Evolutionary conservation across 2,797 vertebrate genomes (phyloP).

Genomic region (Microcaecilia unicolor): DNA sequence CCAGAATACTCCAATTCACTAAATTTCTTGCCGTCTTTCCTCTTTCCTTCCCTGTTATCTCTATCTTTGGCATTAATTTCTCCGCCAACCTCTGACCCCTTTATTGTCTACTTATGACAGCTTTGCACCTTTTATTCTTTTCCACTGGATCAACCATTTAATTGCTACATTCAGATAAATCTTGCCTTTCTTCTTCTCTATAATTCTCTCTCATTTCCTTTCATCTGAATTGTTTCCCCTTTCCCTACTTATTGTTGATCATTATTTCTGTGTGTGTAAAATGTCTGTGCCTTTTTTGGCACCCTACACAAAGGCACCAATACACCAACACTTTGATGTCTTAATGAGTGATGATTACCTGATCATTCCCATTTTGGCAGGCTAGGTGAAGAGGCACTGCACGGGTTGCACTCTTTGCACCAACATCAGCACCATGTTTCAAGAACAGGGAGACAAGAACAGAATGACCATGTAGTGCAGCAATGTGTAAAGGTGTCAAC

Average conservation of each 20-base stretch:
- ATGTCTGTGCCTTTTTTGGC: background rate
- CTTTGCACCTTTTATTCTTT: background rate
- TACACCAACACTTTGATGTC: background rate
- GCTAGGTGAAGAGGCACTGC: conserved; percentile 83
- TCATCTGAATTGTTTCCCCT: background rate
- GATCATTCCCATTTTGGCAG: conserved; percentile 74
- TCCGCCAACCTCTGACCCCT: too few species aligned
- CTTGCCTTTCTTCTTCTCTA: too few species aligned
- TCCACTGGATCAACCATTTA: too few species aligned
- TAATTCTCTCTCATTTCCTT: background rate
- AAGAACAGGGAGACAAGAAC: conserved; percentile 62
- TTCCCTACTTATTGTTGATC: too few species aligned
- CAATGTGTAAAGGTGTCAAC: conserved; percentile 73
- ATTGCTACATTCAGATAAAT: too few species aligned
- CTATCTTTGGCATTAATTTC: too few species aligned
- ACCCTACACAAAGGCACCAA: background rate
- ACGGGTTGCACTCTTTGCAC: conserved; percentile 57
- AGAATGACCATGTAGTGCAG: conserved; percentile 69
- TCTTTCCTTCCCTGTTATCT: too few species aligned
- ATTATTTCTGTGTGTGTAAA: too few species aligned
- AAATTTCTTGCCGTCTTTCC: too few species aligned
- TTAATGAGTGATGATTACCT: conserved; percentile 51
- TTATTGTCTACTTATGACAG: background rate
- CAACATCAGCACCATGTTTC: conserved; percentile 65
- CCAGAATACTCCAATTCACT: too few species aligned